Evolutionary conservation across 2,113 vertebrate species (phyloP).

Genomic region (Nerophis ophidion): DNA sequence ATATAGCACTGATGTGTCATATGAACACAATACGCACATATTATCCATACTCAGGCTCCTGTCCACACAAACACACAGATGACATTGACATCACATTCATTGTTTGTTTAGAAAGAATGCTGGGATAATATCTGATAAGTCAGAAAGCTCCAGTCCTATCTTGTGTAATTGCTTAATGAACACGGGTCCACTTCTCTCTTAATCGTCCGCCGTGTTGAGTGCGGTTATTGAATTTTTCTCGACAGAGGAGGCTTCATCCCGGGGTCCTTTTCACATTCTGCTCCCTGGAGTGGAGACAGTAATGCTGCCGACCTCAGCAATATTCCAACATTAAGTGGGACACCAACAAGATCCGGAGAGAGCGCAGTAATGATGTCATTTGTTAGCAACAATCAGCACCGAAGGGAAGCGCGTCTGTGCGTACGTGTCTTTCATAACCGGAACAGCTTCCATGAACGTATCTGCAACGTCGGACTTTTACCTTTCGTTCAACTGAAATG

Average conservation of each 20-base stretch:
- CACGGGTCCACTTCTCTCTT: no score
- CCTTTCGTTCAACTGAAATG: conserved; percentile 1
- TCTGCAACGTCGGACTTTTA: not conserved
- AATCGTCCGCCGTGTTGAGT: no score
- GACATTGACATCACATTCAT: no score
- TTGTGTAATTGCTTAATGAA: no score
- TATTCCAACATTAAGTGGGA: conserved; percentile 57
- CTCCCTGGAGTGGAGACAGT: conserved; percentile 10
- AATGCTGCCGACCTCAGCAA: conserved; percentile 56
- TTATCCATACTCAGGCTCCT: no score
- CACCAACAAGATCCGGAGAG: conserved; percentile 37
- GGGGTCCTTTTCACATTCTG: conserved; percentile 10
- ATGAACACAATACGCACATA: no score
- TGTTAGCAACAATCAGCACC: conserved; percentile 42
- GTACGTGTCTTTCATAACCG: conserved; percentile 6
- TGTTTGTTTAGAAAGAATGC: no score
- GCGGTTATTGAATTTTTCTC: no score
- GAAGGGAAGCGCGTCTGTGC: conserved; percentile 18
- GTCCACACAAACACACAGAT: no score
- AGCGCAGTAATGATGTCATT: conserved; percentile 61
- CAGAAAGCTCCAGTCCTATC: no score
- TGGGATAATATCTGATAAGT: no score
- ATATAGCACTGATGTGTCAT: no score
- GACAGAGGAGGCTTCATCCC: conserved; percentile 35
- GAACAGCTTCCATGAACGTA: not conserved